Evolutionary conservation across 2,888 invertebrate genomes (phyloP), one percentile per base, ranked within the genome.

Genomic region (Drosophila tanythrix): DNA sequence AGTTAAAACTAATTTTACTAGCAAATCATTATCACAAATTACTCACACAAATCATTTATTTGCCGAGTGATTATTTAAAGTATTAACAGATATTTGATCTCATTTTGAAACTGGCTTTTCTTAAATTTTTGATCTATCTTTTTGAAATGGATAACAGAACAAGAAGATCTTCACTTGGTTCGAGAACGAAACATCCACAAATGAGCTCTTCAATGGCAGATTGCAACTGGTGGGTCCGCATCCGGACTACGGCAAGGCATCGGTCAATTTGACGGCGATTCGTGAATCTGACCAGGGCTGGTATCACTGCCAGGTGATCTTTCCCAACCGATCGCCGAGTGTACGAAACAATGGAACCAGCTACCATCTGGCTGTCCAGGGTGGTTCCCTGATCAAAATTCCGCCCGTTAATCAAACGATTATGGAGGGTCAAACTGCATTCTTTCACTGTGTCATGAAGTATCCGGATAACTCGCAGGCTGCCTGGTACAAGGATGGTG

Each of bases 371-470:
- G 95, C 96, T 65, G 98, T 98, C 43, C 97, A 97, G 93, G 97
- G 98, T 89, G 97, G 97, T 77, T 97, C 97, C 76, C 94, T 98
- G 60, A 96, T 99, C 89, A 96, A 96, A 86, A 96, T 96, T 68
- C 97, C 98, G 50, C 98, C 98, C 7, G 95, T 96, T 85, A 98
- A 99, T 93, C 95, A 95, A 92, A 98, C 98, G 4, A 96, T 96
- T 60, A 94, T 96, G 94, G 98, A 98, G 93, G 97, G 97, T 8
- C 96, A 96, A 82, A 95, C 96, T 70, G 97, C 96, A 0, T 95
- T 96, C 91, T 96, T 98, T 83, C 95, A 96, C 73, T 98, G 98
- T 92, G 95, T 96, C 66, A 96, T 97, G 57, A 97, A 97, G 92
- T 96, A 96, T 81, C 94, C 95, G 65, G 95, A 94, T 83, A 95